Base-by-base conservation (phyloP, 53 echinoderm and acorn worm genomes). In the Pentamera pediparva region DNA sequence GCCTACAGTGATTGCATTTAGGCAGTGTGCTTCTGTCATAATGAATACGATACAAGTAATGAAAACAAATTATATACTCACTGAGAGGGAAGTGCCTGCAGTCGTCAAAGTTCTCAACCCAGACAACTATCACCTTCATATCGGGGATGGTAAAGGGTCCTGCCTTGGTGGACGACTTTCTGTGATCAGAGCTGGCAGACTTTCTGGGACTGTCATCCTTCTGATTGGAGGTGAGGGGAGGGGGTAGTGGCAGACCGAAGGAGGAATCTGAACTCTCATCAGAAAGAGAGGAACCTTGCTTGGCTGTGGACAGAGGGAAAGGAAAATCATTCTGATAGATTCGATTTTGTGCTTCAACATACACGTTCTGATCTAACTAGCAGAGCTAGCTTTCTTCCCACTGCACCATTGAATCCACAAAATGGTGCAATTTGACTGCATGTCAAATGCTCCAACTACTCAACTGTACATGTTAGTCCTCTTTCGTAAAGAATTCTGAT, bases 21-120 rank as follows among this genome's bases (percentile, higher is more conserved):
- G n/a, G n/a, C n/a, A n/a, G n/a, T n/a, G n/a, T n/a, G n/a, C n/a
- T n/a, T n/a, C n/a, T n/a, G n/a, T n/a, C n/a, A n/a, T n/a, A n/a
- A n/a, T n/a, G n/a, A n/a, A n/a, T n/a, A n/a, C n/a, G n/a, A n/a
- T n/a, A n/a, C n/a, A n/a, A n/a, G n/a, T n/a, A n/a, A n/a, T n/a
- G n/a, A n/a, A n/a, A n/a, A n/a, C n/a, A n/a, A n/a, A n/a, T n/a
- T n/a, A 15, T 19, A 28, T 4, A 62, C 86, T 85, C 62, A 96
- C 96, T 74, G 17, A 96, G 47, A 4, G 96, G 96, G 30, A 96
- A 96, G 19, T 83, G 77, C 39, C 88, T 83, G n/a, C 82, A 88
- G 56, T 96, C 96, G 35, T 91, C 96, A 85, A 90, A 96, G 71
- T 85, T 88, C 82, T 96, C 96, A 76, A 96, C 64, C 91, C 96